Evolutionary conservation across 2,113 vertebrate species (phyloP), one percentile per base, ranked within the genome.

Genomic region (Centropus unirufus): DNA sequence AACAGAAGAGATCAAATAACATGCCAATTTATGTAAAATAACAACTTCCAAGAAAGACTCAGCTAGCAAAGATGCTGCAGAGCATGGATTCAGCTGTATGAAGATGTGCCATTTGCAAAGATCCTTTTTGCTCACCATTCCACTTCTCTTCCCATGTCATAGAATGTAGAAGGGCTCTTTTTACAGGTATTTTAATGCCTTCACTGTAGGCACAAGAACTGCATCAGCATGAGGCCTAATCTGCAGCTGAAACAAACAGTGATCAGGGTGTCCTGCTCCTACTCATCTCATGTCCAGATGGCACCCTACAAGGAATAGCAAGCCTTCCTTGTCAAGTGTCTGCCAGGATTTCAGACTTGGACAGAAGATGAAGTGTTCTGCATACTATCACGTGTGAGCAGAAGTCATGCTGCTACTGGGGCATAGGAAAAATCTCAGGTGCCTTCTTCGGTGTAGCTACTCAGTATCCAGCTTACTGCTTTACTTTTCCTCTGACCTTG

Each of bases 281-380:
- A 1, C 0, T 1, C 19, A n/a, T 55, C 32, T 40, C 7, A 0
- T 23, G 23, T 26, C 15, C 64, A 6, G 5, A 4, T 12, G 9
- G 59, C 40, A 44, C 52, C 10, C 30, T 14, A 39, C 12, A 49
- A 70, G 30, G 55, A 75, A 66, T 11, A 58, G 39, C 26, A 29
- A 79, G 36, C 40, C 46, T 36, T 58, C 49, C 5, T 5, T 32
- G 32, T 8, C 9, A 15, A 55, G 18, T 12, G 32, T 14, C 14
- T 58, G 21, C n/a, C 47, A 29, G 8, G 7, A 5, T 21, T 57
- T 72, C 66, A 85, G 57, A 16, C 23, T 39, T 22, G 4, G 44
- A 3, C 47, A 23, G 36, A 32, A 47, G 64, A 39, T 47, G 39
- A 23, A 12, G 14, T 2, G 26, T 12, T 30, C 29, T 47, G 44